phyloP scores from a whole-genome alignment of 2,797 vertebrate genomes.

The Acrossocheilus wenchowensis region DNA sequence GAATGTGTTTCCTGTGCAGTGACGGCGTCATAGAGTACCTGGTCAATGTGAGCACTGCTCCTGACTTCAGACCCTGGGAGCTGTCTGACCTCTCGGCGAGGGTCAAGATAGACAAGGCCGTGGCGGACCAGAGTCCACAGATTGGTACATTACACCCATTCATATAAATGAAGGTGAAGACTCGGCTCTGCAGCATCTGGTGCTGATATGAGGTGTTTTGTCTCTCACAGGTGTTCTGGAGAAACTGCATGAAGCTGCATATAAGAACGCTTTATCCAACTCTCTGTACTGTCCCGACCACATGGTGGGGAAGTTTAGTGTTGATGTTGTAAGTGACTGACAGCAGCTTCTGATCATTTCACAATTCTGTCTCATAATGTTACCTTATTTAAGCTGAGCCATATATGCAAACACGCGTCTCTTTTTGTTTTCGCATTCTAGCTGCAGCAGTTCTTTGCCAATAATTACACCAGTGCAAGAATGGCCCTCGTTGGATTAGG shows the following conservation, averaged over 20 bases:
- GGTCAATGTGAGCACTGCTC: conserved; percentile 85
- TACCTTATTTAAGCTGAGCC: not conserved
- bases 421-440: conserved; percentile 67
- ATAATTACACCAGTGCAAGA: conserved; percentile 87
- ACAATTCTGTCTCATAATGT: not conserved
- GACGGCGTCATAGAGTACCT: conserved; percentile 88
- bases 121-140: conserved; percentile 87
- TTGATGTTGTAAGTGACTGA: conserved; percentile 79
- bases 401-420: not conserved
- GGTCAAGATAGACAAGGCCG: conserved; percentile 83
- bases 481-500: conserved; percentile 94
- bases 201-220: not conserved
- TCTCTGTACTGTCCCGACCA: conserved; percentile 91
- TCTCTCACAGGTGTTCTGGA: conserved; percentile 84
- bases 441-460: conserved; percentile 88
- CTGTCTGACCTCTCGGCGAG: conserved; percentile 79
- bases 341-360: not conserved
- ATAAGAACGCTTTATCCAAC: conserved; percentile 87
- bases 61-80: conserved; percentile 92
- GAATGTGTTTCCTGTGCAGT: conserved; percentile 68
- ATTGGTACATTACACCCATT: conserved; percentile 37
- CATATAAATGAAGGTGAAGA: not conserved
- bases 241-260: conserved; percentile 90
- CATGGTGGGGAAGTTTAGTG: conserved; percentile 82
- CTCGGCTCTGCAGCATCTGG: not conserved